Percentiles rank a stretch among this genome's conserved stretches.
Conservation (phyloP, 2,888 invertebrate species). For the Iphiclides podalirius region DNA sequence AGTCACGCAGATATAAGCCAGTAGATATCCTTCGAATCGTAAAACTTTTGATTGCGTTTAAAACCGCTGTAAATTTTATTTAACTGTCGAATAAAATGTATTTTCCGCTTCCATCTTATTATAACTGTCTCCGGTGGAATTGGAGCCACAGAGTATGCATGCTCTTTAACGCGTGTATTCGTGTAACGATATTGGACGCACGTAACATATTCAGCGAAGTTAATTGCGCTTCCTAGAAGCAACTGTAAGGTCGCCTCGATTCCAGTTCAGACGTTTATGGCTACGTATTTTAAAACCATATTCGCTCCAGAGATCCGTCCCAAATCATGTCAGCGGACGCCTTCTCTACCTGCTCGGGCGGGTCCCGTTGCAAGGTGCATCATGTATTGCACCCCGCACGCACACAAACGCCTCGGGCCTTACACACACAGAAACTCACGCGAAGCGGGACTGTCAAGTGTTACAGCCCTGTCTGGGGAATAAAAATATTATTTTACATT, state of each 20-base stretch:
- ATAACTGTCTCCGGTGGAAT: constrained; percentile 13
- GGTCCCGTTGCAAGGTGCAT: constrained; percentile 75
- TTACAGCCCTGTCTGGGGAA: not conserved
- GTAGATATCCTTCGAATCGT: constrained; percentile 11
- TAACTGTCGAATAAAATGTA: constrained; percentile 17
- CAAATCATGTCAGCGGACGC: constrained; percentile 63
- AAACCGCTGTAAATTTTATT: constrained; percentile 15
- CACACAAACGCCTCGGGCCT: constrained; percentile 30
- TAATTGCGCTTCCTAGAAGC: constrained; percentile 32
- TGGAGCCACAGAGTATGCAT: constrained; percentile 2
- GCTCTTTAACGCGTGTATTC: constrained; percentile 9
- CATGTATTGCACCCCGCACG: constrained; percentile 46
- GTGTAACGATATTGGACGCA: constrained; percentile 10
- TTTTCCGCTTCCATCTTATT: constrained; percentile 11
- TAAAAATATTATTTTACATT: not conserved
- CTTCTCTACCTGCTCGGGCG: constrained; percentile 66
- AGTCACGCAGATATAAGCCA: constrained; percentile 3
- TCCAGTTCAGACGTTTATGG: constrained; percentile 23
- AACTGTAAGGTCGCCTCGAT: constrained; percentile 26
- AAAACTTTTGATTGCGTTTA: constrained; percentile 17
- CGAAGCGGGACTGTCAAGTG: constrained; percentile 2
- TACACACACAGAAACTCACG: constrained; percentile 35
- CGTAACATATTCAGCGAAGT: constrained; percentile 22
- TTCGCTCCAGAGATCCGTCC: constrained; percentile 63
- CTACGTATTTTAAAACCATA: constrained; percentile 44